Percentiles rank a stretch among this genome's conserved stretches.
Conservation (phyloP, 2,113 vertebrate species). For the Amblyopsis rosae region DNA sequence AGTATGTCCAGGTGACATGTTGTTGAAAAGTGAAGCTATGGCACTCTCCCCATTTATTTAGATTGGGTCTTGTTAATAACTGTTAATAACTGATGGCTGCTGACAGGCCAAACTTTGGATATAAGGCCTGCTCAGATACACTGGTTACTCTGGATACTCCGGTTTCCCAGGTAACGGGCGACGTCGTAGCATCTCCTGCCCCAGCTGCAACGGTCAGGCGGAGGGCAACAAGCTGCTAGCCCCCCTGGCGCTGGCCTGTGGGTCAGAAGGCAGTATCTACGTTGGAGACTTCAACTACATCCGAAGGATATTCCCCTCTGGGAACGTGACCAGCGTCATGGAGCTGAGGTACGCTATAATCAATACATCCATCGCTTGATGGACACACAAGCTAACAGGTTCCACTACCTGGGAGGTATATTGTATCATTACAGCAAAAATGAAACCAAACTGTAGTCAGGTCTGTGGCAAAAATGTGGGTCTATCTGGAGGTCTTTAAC, state of each 20-base stretch:
- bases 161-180: slow-evolving; percentile 80
- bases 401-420: too few species aligned
- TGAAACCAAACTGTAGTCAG: too few species aligned
- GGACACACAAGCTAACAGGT: too few species aligned
- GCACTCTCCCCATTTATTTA: too few species aligned
- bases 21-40: too few species aligned
- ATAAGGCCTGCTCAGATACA: not conserved
- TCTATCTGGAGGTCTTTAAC: too few species aligned
- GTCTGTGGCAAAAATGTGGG: too few species aligned
- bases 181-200: slow-evolving; percentile 95
- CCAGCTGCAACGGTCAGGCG: slow-evolving; percentile 96
- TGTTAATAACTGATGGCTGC: too few species aligned
- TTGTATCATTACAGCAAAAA: too few species aligned
- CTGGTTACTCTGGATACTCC: not conserved
- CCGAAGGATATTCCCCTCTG: slow-evolving; percentile 93
- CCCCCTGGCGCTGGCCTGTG: slow-evolving; percentile 90
- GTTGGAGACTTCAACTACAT: slow-evolving; percentile 99
- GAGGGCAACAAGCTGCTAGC: slow-evolving; percentile 97
- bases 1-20: too few species aligned
- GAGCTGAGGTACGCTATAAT: slow-evolving; percentile 84
- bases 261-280: slow-evolving; percentile 93
- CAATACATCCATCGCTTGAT: too few species aligned
- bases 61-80: too few species aligned
- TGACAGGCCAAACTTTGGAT: not conserved
- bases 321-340: slow-evolving; percentile 96